phyloP scores from a whole-genome alignment of 1,140 invertebrate species.

The Meteorus sp. region DNA sequence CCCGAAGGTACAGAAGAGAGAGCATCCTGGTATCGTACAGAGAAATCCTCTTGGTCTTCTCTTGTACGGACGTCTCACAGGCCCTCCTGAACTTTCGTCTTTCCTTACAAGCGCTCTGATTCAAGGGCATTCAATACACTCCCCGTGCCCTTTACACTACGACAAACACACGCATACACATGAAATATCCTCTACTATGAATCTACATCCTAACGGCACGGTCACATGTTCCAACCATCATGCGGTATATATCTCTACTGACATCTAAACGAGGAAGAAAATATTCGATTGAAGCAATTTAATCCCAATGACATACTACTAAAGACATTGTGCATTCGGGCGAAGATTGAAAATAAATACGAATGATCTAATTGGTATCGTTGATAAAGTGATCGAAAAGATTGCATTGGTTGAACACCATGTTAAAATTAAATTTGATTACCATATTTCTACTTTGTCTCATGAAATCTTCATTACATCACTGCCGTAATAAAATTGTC shows the following conservation, averaged over 20 bases:
- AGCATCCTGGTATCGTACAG: slow-evolving; percentile 47
- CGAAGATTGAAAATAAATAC: too few species aligned
- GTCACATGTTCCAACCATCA: slow-evolving; percentile 9
- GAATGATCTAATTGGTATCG: too few species aligned
- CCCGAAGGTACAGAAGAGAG: slow-evolving; percentile 32
- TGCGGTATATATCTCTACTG: too few species aligned
- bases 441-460: slow-evolving; percentile 43
- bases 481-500: slow-evolving; percentile 50
- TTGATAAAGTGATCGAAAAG: too few species aligned
- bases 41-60: slow-evolving; percentile 31
- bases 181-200: too few species aligned
- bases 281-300: too few species aligned
- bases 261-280: too few species aligned
- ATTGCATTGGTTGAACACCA: slow-evolving; percentile 2
- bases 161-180: too few species aligned
- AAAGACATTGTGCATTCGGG: too few species aligned
- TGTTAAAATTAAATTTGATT: slow-evolving; percentile 23
- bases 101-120: slow-evolving; percentile 17
- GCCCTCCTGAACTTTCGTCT: slow-evolving; percentile 3
- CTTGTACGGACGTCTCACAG: neutral
- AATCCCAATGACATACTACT: too few species aligned
- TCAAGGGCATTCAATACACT: slow-evolving; percentile 32
- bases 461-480: slow-evolving; percentile 51
- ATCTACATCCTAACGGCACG: neutral
- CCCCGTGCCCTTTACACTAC: too few species aligned